Evolutionary conservation across 2,113 vertebrate genomes (phyloP), one percentile per base, ranked within the genome.

Genomic region (Hippolais icterina): DNA sequence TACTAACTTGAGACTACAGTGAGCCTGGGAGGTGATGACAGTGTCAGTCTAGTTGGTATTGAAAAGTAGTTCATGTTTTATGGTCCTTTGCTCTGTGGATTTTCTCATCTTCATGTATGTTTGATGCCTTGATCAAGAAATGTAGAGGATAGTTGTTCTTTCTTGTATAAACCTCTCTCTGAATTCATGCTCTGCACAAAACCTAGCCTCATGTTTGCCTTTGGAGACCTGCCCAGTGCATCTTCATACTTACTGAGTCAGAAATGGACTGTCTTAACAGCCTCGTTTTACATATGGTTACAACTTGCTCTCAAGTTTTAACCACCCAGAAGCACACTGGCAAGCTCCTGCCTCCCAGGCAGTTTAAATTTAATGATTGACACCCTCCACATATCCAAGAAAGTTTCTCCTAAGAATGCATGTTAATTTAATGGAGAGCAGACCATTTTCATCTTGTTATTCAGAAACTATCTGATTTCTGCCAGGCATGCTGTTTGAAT

Each of bases 391-490:
- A 0, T 87, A 92, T 95, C 96, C 94, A 95, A 91, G 88, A 93
- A 96, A 96, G 80, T 91, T 94, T 93, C 75, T 84, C 82, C 39
- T 76, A 94, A 95, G 95, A 96, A 96, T 90, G 71, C 89, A 95
- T 81, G 75, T 89, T 94, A 93, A 96, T 96, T 93, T 96, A 97
- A 95, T 93, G 90, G 92, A 91, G 75, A 96, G 78, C 96, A 97
- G 94, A 95, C 90, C 93, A 69, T 95, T 97, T 95, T 94, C 60
- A 65, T 96, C 63, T 93, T 3, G 20, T 83, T 97, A 83, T 74
- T 96, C 90, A 91, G 90, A 96, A 95, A 91, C 7, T 8, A 56
- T 89, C 78, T 78, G 81, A 86, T 88, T 97, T 94, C 89, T 94
- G 89, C 95, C 90, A 94, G 89, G 89, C 90, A 72, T 82, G 57